Base-by-base conservation (phyloP, 2,888 invertebrate genomes). In the Oasisia sp. region DNA sequence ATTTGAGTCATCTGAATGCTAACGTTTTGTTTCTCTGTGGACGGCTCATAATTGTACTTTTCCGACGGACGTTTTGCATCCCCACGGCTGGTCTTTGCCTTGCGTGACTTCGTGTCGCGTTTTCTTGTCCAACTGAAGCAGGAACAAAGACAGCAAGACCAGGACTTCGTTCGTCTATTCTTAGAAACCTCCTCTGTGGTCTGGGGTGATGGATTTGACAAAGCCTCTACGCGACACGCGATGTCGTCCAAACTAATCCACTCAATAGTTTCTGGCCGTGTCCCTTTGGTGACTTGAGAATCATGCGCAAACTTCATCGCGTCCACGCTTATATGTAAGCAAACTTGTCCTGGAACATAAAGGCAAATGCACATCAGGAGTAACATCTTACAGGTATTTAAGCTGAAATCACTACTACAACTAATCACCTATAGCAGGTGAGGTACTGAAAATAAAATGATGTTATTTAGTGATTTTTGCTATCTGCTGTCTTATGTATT, bases 231-330 rank as follows among this genome's bases (percentile, higher is more conserved):
- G 74, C 74, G 74, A n/a, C 74, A 74, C 7, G 19, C 27, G 74
- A 74, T 74, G 74, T 74, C 74, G 27, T 74, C 74, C 27, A 74
- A 74, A 74, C 74, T 74, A 74, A 74, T 74, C 74, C 74, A 74
- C 74, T 74, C 74, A 74, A n/a, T 27, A 74, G 14, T 74, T 14
- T 74, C 74, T 74, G 74, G 27, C 27, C 14, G 74, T 74, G n/a
- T 7, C 27, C 7, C 74, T 74, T 74, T 74, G 74, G 74, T 19
- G 74, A 27, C 19, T 19, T 74, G 19, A 74, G 74, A 74, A 74
- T 74, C 74, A 74, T 14, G 74, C 74, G 14, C 74, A 7, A 74
- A 74, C 2, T 74, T 74, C 74, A 74, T 74, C 74, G 74, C 74
- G 3, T 74, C 27, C 19, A 74, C 74, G 27, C n/a, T 74, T 74